A percentile compares a stretch with the other conserved stretches of the same genome.
These are phyloP conservation scores for Cyanistes caeruleus DNA, from an alignment of 2,113 vertebrate genomes.

Conservation along the genomic window DNA sequence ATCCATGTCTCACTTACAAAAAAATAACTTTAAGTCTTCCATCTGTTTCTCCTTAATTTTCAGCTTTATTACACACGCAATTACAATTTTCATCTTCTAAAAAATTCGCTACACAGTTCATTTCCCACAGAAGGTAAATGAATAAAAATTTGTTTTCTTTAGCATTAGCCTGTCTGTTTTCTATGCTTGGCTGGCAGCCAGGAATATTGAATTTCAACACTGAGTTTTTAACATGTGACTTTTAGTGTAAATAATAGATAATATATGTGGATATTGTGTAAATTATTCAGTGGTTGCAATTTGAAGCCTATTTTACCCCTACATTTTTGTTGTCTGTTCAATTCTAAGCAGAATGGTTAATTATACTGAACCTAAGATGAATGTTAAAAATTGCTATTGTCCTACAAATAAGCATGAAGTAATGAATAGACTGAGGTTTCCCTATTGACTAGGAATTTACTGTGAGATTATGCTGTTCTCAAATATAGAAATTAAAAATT, in stretches of 20 bases:
- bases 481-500: not conserved
- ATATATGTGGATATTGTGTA: not conserved
- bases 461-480: not conserved
- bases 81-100: slow-evolving; percentile 55
- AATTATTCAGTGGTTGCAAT: not conserved
- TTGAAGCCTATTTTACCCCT: not conserved
- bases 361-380: not conserved
- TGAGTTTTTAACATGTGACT: not conserved
- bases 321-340: not conserved
- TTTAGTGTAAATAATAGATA: not conserved
- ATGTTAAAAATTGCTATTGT: not conserved
- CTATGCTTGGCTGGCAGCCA: not conserved
- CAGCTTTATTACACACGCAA: slow-evolving; percentile 48
- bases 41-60: slow-evolving; percentile 59
- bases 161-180: slow-evolving; percentile 19
- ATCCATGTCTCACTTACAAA: slow-evolving; percentile 47
- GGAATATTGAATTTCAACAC: not conserved
- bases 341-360: not conserved
- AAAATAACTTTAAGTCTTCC: slow-evolving; percentile 40
- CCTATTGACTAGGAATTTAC: not conserved
- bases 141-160: slow-evolving; percentile 50
- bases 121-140: slow-evolving; percentile 38
- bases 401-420: not conserved
- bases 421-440: not conserved
- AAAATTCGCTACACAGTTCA: slow-evolving; percentile 21